phyloP scores from a whole-genome alignment of 2,888 invertebrate species.

The Kuschelorhynchus macadamiae region DNA sequence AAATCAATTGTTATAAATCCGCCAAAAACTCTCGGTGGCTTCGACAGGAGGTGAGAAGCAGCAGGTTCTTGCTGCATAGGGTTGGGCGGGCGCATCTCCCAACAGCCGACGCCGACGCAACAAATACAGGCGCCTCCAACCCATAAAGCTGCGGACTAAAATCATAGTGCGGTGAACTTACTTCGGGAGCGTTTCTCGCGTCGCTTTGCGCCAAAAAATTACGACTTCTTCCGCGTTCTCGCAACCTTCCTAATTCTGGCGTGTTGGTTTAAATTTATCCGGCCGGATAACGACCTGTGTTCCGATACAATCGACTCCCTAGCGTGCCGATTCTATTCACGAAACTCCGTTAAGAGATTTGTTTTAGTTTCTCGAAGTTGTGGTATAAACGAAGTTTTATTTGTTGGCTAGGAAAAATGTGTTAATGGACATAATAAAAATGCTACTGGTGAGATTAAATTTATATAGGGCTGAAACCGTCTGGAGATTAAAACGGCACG shows the following conservation, averaged over 20 bases:
- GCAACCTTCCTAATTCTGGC: constrained; percentile 46
- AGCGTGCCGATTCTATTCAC: constrained; percentile 21
- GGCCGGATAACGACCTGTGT: constrained; percentile 46
- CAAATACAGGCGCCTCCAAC: constrained; percentile 63
- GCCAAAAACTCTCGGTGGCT: constrained; percentile 52
- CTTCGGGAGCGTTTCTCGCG: constrained; percentile 59
- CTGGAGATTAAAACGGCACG: constrained; percentile 37
- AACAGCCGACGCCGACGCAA: constrained; percentile 68
- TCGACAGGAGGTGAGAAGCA: constrained; percentile 55
- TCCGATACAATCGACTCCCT: constrained; percentile 15
- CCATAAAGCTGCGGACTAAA: constrained; percentile 66
- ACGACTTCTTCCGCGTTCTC: constrained; percentile 45
- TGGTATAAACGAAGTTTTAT: constrained; percentile 14
- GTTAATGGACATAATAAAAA: constrained; percentile 26
- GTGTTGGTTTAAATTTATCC: constrained; percentile 45
- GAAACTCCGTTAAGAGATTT: constrained; percentile 16
- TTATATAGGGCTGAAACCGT: constrained; percentile 31
- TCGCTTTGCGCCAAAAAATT: constrained; percentile 23
- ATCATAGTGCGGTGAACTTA: constrained; percentile 69
- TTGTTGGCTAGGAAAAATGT: constrained; percentile 10
- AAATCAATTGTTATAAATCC: constrained; percentile 58
- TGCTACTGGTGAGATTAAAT: constrained; percentile 27
- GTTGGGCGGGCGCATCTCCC: constrained; percentile 63
- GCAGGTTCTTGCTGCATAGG: constrained; percentile 64
- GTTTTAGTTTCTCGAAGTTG: constrained; percentile 7